phyloP scores from a whole-genome alignment of 1,140 invertebrate species.

The Cepaea nemoralis region DNA sequence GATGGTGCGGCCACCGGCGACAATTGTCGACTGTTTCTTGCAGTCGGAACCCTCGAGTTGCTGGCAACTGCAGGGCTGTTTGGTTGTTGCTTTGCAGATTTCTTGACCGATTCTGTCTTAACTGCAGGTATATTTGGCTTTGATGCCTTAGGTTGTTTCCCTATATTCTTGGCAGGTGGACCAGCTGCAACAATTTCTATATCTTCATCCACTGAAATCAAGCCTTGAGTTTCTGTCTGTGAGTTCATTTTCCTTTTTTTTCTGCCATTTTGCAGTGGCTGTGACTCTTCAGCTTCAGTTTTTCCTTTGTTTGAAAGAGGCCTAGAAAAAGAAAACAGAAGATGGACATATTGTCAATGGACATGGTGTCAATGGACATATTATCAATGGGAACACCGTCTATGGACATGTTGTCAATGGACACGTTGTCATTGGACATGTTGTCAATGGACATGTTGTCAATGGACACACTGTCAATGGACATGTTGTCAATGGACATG shows the following conservation, averaged over 20 bases:
- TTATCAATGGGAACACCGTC: too few relatives aligned
- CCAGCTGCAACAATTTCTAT: constrained; percentile 33
- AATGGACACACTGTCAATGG: too few relatives aligned
- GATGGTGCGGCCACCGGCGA: too few relatives aligned
- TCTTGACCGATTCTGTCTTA: not conserved
- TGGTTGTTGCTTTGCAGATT: constrained; percentile 35
- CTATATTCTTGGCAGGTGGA: not conserved
- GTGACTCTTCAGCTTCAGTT: not conserved
- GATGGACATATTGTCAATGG: too few relatives aligned
- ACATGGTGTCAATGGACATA: too few relatives aligned
- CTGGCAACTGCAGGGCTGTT: constrained; percentile 29
- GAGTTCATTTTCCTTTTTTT: constrained; percentile 42
- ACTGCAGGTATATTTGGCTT: not conserved
- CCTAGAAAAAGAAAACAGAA: not conserved
- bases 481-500: too few relatives aligned
- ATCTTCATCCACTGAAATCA: constrained; percentile 46
- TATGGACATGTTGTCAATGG: too few relatives aligned
- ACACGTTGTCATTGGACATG: too few relatives aligned
- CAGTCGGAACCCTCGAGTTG: not conserved
- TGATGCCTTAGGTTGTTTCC: not conserved
- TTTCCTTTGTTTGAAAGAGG: constrained; percentile 9
- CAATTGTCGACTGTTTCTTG: not conserved
- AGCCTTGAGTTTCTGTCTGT: constrained; percentile 52
- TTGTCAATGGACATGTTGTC: too few relatives aligned
- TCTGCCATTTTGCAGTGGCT: not conserved